These are phyloP conservation scores for Augiades crinisus DNA, from an alignment of 2,888 invertebrate genomes.

Conservation along the genomic window DNA sequence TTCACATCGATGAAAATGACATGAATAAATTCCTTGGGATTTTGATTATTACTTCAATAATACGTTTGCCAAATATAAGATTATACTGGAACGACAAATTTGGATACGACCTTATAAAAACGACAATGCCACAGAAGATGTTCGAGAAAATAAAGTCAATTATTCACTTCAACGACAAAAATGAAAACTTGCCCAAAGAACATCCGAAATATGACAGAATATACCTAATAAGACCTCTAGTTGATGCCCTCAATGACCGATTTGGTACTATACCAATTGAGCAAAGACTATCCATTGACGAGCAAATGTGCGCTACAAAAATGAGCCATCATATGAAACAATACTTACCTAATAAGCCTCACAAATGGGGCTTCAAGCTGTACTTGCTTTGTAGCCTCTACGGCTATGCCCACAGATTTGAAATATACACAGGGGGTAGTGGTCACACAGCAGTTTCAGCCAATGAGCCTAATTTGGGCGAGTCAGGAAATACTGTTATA, in stretches of 20 bases:
- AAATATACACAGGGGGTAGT: slow-evolving; percentile 38
- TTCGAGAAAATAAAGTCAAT: slow-evolving; percentile 27
- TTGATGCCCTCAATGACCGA: slow-evolving; percentile 41
- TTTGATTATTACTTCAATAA: slow-evolving; percentile 29
- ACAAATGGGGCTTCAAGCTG: slow-evolving; percentile 44
- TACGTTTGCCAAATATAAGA: slow-evolving; percentile 24
- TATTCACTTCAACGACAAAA: slow-evolving; percentile 25
- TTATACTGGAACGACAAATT: slow-evolving; percentile 6
- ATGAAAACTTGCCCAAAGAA: slow-evolving; percentile 10
- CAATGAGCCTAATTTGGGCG: slow-evolving; percentile 43
- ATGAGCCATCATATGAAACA: slow-evolving; percentile 33
- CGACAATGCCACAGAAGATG: slow-evolving; percentile 20
- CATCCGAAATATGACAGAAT: slow-evolving; percentile 31
- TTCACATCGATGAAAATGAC: slow-evolving; percentile 15
- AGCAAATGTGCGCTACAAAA: slow-evolving; percentile 40
- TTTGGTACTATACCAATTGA: slow-evolving; percentile 42
- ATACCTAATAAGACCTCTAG: slow-evolving; percentile 41
- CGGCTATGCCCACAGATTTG: slow-evolving; percentile 37
- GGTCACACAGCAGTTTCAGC: no score
- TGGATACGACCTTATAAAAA: slow-evolving; percentile 1
- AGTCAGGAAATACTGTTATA: slow-evolving; percentile 39
- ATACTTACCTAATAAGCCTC: slow-evolving; percentile 48
- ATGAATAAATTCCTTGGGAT: slow-evolving; percentile 28
- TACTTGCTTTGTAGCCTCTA: slow-evolving; percentile 38
- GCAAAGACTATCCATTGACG: slow-evolving; percentile 37